Percentiles rank a stretch among this genome's conserved stretches.
Conservation (phyloP, 92 coral and sea anemone species). For the Chrysogorgia sp. region DNA sequence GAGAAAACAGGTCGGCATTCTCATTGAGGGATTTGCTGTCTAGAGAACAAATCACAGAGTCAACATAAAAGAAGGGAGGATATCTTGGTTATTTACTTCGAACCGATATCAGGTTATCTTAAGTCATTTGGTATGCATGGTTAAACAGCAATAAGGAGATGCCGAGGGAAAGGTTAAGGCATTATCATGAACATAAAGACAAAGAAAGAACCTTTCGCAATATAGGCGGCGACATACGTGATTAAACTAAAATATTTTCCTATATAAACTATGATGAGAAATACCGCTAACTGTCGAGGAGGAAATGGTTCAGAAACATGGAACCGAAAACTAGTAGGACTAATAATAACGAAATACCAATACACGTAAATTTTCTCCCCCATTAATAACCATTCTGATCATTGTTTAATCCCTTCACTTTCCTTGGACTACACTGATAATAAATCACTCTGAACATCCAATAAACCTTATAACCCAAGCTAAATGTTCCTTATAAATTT, state of each 20-base stretch:
- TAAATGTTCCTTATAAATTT: not conserved
- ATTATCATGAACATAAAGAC: conserved; percentile 39
- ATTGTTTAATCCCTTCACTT: not conserved
- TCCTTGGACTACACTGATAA: not conserved
- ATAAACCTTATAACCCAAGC: not conserved
- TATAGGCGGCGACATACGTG: not conserved
- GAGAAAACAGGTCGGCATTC: not conserved
- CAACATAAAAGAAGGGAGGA: too few relatives aligned
- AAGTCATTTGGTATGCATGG: conserved; percentile 40
- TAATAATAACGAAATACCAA: not conserved
- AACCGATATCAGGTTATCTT: too few relatives aligned
- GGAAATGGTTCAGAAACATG: too few relatives aligned
- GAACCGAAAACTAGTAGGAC: too few relatives aligned
- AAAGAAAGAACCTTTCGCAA: conserved; percentile 9
- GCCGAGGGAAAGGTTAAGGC: conserved; percentile 12
- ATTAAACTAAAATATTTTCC: not conserved
- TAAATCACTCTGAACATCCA: not conserved
- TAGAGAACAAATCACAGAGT: too few relatives aligned
- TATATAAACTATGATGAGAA: too few relatives aligned
- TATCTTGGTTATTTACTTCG: too few relatives aligned
- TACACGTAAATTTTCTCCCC: not conserved
- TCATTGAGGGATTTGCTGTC: too few relatives aligned
- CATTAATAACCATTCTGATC: not conserved
- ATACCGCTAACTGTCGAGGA: too few relatives aligned
- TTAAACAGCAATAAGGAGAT: conserved; percentile 8